Percentiles rank a stretch among this genome's conserved stretches.
These are phyloP conservation scores for Ciconia stormi DNA, from an alignment of 2,113 vertebrate species.

Conservation along the genomic window DNA sequence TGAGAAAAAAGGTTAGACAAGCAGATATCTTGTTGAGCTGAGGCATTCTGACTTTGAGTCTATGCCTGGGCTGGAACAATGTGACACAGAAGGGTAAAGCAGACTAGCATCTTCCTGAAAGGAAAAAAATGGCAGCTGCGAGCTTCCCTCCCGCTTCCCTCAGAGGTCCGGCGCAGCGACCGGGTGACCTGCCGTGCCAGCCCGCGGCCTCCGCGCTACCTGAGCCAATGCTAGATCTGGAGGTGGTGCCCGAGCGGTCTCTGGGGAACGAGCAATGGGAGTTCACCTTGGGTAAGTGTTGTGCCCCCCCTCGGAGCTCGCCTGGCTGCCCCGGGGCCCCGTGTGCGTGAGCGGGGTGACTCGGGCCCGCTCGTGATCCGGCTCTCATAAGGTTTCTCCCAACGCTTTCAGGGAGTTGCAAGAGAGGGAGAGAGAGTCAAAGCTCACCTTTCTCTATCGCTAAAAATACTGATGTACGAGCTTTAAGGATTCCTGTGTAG, in stretches of 20 bases:
- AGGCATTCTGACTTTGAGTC: neutral
- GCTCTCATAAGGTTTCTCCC: fast-evolving
- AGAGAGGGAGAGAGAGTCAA: neutral
- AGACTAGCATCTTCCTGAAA: neutral
- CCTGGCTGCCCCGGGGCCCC: neutral
- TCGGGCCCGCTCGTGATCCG: fast-evolving
- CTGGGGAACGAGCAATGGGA: constrained; percentile 99
- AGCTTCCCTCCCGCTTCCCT: neutral
- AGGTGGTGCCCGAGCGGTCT: constrained; percentile 98
- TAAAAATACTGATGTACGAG: neutral
- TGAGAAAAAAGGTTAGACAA: neutral
- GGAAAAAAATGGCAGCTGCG: neutral
- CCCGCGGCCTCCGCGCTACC: constrained; percentile 63
- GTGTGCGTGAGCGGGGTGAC: fast-evolving
- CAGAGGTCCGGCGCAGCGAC: constrained; percentile 40
- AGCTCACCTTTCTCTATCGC: neutral
- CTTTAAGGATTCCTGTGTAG: neutral
- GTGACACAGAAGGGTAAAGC: neutral
- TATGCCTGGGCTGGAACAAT: neutral
- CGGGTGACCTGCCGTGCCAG: constrained; percentile 22
- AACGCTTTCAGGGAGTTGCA: fast-evolving
- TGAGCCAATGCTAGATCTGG: constrained; percentile 98
- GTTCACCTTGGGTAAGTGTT: constrained; percentile 90
- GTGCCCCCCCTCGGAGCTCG: neutral
- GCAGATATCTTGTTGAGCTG: neutral